Evolutionary conservation across 2,113 vertebrate genomes (phyloP), one percentile per base, ranked within the genome.

Genomic region (Chitala chitala): DNA sequence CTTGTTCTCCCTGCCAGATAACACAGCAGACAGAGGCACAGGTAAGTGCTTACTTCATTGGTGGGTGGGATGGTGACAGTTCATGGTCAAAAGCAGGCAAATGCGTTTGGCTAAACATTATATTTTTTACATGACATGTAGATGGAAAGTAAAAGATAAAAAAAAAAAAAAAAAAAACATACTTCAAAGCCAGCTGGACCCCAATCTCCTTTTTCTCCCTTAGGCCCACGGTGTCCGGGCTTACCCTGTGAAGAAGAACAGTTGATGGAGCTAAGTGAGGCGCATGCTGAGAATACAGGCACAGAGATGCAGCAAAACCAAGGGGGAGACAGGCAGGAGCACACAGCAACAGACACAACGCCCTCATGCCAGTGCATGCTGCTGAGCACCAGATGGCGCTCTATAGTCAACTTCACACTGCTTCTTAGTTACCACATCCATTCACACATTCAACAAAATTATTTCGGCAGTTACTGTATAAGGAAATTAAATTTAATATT

Each of bases 1-100:
- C 91, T 0, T 53, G 69, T 79, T 86, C 87, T 40, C 91, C 91
- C 91, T 92, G 64, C 48, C 85, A 84, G 77, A 77, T 3, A 80
- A 68, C 77, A 2, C 48, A 51, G 48, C 20, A 20, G 48, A 15
- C 2, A 51, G 48, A 51, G 8, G 7, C 48, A 51, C 20, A 20
- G 20, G 20, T 10, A 20, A 8, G 48, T 15, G 12, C 12, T 20
- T 15, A 51, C 48, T 51, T 51, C 2, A 15, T 1, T 20, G 20
- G 12, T 48, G 46, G 46, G 46, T 48, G 46, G 46, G 9, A 48
- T 5, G 46, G 46, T 48, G 5, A 48, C 5, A 9, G 46, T 48
- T n/a, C 9, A 48, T 5, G 46, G 46, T 48, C 9, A 51, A 20
- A 20, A n/a, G 7, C 20, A 20, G 48, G 2, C 2, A 20, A 15